Percentiles rank a stretch among this genome's conserved stretches.
phyloP scores from a whole-genome alignment of 2,888 invertebrate species.

The Stictocephala bisonia region DNA sequence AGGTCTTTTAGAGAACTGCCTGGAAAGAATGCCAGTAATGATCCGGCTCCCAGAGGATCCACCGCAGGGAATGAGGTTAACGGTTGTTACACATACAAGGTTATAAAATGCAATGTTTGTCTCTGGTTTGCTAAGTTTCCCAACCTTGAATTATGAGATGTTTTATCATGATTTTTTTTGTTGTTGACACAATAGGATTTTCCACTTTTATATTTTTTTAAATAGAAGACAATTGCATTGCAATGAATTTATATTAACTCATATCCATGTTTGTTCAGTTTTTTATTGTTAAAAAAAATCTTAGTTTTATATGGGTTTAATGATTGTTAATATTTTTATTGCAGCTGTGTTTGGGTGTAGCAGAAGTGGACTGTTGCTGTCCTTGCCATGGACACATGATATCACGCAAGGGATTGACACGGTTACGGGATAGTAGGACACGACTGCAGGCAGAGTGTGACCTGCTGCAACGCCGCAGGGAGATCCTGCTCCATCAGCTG shows the following conservation, averaged over 20 bases:
- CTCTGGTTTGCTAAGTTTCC: too few relatives aligned
- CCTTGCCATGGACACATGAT: slow-evolving; percentile 27
- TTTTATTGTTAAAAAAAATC: not conserved
- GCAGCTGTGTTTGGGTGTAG: not conserved
- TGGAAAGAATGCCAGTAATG: too few relatives aligned
- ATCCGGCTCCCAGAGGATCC: too few relatives aligned
- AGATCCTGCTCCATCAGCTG: slow-evolving; percentile 46
- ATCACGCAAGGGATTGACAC: not conserved
- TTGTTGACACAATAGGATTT: not conserved
- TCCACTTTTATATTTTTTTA: not conserved
- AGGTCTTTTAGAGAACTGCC: too few relatives aligned
- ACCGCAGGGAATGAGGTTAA: too few relatives aligned
- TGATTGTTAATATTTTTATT: not conserved
- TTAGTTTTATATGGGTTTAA: not conserved
- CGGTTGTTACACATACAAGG: too few relatives aligned
- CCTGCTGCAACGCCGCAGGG: slow-evolving; percentile 44
- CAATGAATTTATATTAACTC: not conserved
- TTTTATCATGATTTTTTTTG: not conserved
- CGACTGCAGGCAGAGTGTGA: slow-evolving; percentile 49
- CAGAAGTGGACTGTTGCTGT: slow-evolving; percentile 44
- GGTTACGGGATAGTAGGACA: slow-evolving; percentile 29
- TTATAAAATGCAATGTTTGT: too few relatives aligned
- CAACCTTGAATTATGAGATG: not conserved
- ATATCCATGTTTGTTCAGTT: not conserved
- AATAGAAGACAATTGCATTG: not conserved